Percentiles rank a stretch among this genome's conserved stretches.
phyloP scores from a whole-genome alignment of 2,888 invertebrate genomes.

The Bombyx huttoni region DNA sequence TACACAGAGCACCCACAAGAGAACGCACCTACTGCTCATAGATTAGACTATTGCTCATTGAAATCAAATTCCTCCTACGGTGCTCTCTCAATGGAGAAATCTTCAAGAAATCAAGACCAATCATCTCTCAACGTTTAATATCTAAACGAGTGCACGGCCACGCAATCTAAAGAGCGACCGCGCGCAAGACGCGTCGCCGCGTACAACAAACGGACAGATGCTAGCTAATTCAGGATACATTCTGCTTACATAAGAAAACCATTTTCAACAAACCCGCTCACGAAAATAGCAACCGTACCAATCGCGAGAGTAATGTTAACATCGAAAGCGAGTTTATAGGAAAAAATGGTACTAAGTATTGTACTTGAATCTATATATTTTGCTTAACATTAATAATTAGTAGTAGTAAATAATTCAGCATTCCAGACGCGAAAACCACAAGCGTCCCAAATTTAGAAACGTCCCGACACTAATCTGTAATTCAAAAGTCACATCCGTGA shows the following conservation, averaged over 20 bases:
- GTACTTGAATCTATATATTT: conserved; percentile 49
- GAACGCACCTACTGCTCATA: neutral
- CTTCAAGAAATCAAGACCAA: neutral
- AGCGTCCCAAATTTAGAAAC: conserved; percentile 7
- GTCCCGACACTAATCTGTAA: conserved; percentile 14
- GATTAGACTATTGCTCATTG: neutral
- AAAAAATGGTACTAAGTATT: conserved; percentile 19
- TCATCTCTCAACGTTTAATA: conserved; percentile 20
- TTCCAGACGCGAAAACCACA: conserved; percentile 14
- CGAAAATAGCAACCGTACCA: conserved; percentile 15
- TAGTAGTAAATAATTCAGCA: conserved; percentile 54
- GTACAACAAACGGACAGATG: conserved; percentile 46
- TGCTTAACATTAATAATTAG: conserved; percentile 46
- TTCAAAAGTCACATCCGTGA: conserved; percentile 18
- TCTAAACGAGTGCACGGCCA: conserved; percentile 25
- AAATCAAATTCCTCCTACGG: neutral
- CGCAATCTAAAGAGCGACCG: conserved; percentile 12
- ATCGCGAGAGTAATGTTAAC: neutral
- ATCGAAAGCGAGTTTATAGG: conserved; percentile 12
- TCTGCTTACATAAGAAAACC: conserved; percentile 50
- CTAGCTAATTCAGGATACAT: conserved; percentile 60
- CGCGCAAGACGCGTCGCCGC: conserved; percentile 15
- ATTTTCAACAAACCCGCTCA: conserved; percentile 13
- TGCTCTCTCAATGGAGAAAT: conserved; percentile 9
- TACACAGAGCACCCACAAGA: neutral